Evolutionary conservation across 2,113 vertebrate genomes (phyloP), one percentile per base, ranked within the genome.

Genomic region (Anas platyrhynchos): DNA sequence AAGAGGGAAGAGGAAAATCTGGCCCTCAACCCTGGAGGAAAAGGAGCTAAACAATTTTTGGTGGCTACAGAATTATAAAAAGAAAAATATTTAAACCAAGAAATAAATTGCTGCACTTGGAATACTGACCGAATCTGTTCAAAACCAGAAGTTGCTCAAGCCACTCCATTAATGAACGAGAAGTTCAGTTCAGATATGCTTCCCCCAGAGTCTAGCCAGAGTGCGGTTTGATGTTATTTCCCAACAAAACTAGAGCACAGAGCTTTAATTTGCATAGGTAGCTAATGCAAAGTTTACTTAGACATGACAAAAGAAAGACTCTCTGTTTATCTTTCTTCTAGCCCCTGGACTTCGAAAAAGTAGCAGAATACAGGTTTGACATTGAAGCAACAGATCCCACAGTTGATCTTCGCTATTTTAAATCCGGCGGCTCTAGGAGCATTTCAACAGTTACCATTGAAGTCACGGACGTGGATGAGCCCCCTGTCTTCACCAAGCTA

Each of bases 381-480:
- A 96, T 98, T 2, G 98, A 98, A 94, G 98, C 98, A 22, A 98
- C 96, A 0, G 98, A 98, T 71, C 97, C 97, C 38, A 97, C 97
- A 0, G 94, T 98, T 22, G 91, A 97, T 88, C 94, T 97, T 17
- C 83, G 83, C 6, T 96, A 97, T 43, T 89, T 97, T 41, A 94
- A 93, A 46, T n/a, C 79, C 0, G 52, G 86, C 25, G 91, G 96
- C 11, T 20, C 74, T 7, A 96, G 68, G 23, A 98, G 97, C 90
- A 96, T 94, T 17, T 96, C 98, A 3, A 77, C 93, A 1, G 97
- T 99, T 93, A 90, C 78, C 69, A 97, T 99, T 55, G 97, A 91
- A 2, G 98, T 99, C 72, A 80, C 94, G 0, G 99, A 99, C 2
- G 98, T 99, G 7, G 99, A 99, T 0, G 99, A 99, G 96, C 98